Evolutionary conservation across 2,113 vertebrate genomes (phyloP).

Genomic region (Poecile atricapillus): DNA sequence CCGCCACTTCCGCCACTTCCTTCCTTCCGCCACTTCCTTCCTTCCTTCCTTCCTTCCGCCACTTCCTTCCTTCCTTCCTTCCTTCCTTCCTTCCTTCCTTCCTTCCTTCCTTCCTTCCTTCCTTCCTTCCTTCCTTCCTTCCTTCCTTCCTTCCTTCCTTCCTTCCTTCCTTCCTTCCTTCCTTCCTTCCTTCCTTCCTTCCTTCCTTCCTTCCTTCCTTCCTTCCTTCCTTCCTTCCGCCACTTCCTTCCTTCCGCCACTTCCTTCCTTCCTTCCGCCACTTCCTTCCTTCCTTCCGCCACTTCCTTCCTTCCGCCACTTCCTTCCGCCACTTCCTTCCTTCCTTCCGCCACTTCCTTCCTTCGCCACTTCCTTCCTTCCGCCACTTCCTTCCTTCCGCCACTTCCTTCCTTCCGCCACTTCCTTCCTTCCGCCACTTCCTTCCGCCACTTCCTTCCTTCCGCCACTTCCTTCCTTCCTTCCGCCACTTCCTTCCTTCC

Average conservation of each 20-base stretch:
- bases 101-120: background rate
- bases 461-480: background rate
- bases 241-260: background rate
- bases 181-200: background rate
- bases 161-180: background rate
- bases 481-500: background rate
- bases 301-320: background rate
- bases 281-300: background rate
- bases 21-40: background rate
- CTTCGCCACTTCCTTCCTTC: background rate
- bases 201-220: background rate
- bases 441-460: background rate
- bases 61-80: background rate
- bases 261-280: background rate
- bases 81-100: background rate
- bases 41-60: background rate
- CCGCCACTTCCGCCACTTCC: too few species aligned
- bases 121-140: background rate
- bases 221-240: background rate
- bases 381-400: background rate
- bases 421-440: background rate
- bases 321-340: background rate
- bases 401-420: background rate
- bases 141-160: background rate
- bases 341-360: too few species aligned